Conservation (phyloP, 2,888 invertebrate species). For the Thelaira solivaga region DNA sequence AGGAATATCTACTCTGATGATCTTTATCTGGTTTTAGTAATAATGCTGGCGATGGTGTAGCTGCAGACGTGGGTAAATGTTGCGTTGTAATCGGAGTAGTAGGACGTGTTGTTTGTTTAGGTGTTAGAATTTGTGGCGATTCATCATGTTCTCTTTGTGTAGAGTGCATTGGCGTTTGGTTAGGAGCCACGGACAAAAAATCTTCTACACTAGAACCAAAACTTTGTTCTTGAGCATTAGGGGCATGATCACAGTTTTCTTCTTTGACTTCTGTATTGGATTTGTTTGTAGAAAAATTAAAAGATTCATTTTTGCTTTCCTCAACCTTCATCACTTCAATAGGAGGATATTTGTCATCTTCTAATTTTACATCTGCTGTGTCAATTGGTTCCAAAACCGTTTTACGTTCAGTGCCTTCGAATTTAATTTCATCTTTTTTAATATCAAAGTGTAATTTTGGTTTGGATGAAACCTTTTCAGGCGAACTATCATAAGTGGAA, state of each 20-base stretch:
- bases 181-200: conserved; percentile 27
- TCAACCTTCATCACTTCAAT: neutral
- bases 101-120: conserved; percentile 8
- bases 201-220: conserved; percentile 49
- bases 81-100: conserved; percentile 24
- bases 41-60: conserved; percentile 5
- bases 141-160: conserved; percentile 42
- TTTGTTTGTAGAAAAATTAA: conserved; percentile 40
- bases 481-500: conserved; percentile 49
- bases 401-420: conserved; percentile 74
- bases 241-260: conserved; percentile 18
- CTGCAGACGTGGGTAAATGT: conserved; percentile 5
- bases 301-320: conserved; percentile 36
- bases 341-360: conserved; percentile 1
- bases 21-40: conserved; percentile 30
- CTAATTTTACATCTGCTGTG: neutral
- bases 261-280: conserved; percentile 7
- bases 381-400: conserved; percentile 34
- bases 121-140: conserved; percentile 13
- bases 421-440: conserved; percentile 76
- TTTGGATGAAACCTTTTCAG: conserved; percentile 17
- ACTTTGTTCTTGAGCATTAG: conserved; percentile 42
- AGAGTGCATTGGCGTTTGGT: neutral
- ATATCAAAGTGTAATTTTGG: conserved; percentile 73
- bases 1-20: conserved; percentile 30